Conservation (phyloP, 2,797 vertebrate genomes). For the Allobates femoralis region DNA sequence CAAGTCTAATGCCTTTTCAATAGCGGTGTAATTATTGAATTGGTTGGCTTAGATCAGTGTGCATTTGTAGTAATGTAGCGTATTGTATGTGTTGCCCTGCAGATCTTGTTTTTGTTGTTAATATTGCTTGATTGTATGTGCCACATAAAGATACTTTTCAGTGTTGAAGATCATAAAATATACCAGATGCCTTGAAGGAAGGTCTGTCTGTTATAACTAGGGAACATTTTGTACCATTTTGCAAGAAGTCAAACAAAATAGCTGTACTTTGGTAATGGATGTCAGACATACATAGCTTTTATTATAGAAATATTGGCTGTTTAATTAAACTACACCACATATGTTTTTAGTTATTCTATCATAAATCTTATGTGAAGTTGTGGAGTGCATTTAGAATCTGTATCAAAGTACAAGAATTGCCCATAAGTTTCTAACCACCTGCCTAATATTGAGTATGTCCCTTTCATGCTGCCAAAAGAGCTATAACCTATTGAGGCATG, state of each 20-base stretch:
- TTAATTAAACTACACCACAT: not conserved
- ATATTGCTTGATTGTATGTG: constrained; percentile 36
- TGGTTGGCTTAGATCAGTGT: constrained; percentile 46
- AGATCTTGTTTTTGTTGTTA: constrained; percentile 31
- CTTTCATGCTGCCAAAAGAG: no score
- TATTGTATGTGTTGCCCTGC: constrained; percentile 46
- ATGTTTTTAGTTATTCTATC: not conserved
- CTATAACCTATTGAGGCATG: no score
- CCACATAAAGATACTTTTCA: constrained; percentile 11
- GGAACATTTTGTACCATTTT: not conserved
- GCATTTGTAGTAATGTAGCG: constrained; percentile 41
- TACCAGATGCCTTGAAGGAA: not conserved
- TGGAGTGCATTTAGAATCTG: not conserved
- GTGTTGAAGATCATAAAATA: not conserved
- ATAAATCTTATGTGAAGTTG: not conserved
- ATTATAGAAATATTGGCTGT: not conserved
- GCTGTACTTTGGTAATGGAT: not conserved
- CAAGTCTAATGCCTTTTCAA: constrained; percentile 57
- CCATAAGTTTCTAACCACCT: no score
- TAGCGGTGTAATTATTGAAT: constrained; percentile 55
- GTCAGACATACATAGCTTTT: not conserved
- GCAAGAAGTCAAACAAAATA: not conserved
- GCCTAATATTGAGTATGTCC: no score
- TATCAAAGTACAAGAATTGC: no score
- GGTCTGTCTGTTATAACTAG: not conserved